Conservation (phyloP, 2,797 vertebrate genomes). For the Vultur gryphus region DNA sequence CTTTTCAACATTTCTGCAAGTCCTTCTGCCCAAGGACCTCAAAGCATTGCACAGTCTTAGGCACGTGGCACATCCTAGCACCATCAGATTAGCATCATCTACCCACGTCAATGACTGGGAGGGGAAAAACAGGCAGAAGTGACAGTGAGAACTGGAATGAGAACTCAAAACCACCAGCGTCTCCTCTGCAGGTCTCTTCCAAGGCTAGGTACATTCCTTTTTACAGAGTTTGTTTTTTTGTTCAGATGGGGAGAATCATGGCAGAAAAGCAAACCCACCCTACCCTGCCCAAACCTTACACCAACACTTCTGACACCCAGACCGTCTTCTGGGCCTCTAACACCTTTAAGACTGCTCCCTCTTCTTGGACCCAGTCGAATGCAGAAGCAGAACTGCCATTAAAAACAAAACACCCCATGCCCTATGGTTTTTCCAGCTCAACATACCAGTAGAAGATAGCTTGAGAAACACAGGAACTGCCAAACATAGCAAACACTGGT, state of each 20-base stretch:
- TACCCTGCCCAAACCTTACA: neutral
- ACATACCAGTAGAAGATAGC: neutral
- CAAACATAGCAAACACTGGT: neutral
- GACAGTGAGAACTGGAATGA: neutral
- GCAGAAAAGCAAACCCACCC: neutral
- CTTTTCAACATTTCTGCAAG: neutral
- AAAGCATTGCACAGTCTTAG: neutral
- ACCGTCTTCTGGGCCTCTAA: neutral
- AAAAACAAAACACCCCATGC: neutral
- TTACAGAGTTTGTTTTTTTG: neutral
- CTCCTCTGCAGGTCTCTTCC: neutral
- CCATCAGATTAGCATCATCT: neutral
- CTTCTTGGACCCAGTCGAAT: neutral
- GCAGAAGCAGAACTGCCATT: neutral
- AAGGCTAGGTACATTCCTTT: neutral
- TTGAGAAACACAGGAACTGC: neutral
- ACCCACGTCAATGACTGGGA: rapidly evolving
- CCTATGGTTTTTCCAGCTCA: neutral
- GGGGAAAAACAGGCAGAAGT: neutral
- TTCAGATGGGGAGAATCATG: rapidly evolving
- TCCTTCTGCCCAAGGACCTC: neutral
- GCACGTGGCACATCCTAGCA: too few relatives aligned
- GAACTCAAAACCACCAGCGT: neutral
- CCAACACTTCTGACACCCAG: neutral
- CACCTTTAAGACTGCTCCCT: neutral